Conservation (phyloP, 2,888 invertebrate genomes). For the Thymelicus sylvestris region DNA sequence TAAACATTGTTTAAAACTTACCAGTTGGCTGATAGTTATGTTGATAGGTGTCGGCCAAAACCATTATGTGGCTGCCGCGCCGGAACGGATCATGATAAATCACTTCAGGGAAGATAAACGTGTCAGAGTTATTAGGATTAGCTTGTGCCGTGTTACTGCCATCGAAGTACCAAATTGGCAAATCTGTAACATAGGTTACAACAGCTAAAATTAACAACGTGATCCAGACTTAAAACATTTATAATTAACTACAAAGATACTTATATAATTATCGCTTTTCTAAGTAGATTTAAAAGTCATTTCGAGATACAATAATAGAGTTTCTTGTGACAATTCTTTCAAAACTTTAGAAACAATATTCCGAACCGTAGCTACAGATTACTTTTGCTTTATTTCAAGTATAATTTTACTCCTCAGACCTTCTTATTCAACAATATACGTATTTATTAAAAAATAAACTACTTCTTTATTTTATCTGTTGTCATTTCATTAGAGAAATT, state of each 20-base stretch:
- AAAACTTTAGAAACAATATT: background rate
- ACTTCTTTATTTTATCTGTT: background rate
- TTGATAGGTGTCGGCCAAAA: slow-evolving; percentile 91
- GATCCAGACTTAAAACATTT: background rate
- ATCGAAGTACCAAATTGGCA: slow-evolving; percentile 91
- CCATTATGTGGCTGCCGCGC: slow-evolving; percentile 89
- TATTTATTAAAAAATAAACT: background rate
- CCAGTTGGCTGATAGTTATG: slow-evolving; percentile 83
- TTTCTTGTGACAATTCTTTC: background rate
- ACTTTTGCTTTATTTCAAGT: background rate
- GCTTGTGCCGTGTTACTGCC: slow-evolving; percentile 90
- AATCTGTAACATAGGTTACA: slow-evolving; percentile 70
- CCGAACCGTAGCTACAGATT: background rate
- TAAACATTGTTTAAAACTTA: slow-evolving; percentile 46
- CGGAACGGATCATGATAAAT: slow-evolving; percentile 93
- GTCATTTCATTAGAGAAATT: too few relatives aligned
- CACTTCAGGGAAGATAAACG: slow-evolving; percentile 90
- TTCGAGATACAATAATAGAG: background rate
- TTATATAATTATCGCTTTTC: too few relatives aligned
- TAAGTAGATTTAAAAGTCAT: too few relatives aligned
- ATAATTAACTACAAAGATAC: background rate
- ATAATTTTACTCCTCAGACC: background rate
- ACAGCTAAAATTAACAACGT: background rate
- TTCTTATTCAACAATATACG: background rate
- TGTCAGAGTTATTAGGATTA: slow-evolving; percentile 87